Conservation (phyloP, 2,113 vertebrate genomes). For the Maccullochella peelii region DNA sequence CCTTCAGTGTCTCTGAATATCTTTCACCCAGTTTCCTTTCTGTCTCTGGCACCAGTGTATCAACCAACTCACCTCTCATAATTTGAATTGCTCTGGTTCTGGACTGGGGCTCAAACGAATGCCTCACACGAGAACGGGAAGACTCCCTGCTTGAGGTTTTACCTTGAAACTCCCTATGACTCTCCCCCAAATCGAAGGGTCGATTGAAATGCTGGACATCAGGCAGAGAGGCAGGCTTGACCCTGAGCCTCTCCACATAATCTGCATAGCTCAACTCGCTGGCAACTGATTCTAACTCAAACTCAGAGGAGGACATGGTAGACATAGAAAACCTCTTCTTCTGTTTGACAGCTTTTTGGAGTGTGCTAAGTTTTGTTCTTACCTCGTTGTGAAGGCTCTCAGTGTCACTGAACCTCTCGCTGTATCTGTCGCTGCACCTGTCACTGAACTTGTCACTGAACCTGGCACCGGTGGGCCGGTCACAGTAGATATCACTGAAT, state of each 20-base stretch:
- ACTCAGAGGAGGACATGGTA: constrained; percentile 87
- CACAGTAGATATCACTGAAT: constrained; percentile 86
- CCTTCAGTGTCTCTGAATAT: constrained; percentile 18
- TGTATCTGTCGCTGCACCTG: constrained; percentile 84
- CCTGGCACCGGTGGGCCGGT: constrained; percentile 76
- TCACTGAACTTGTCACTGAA: constrained; percentile 86
- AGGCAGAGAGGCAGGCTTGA: constrained; percentile 72
- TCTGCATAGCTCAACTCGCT: constrained; percentile 82
- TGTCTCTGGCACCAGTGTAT: constrained; percentile 16
- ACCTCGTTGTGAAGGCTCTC: constrained; percentile 92
- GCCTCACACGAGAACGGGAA: constrained; percentile 61
- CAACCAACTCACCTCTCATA: constrained; percentile 78
- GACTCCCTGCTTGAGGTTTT: constrained; percentile 62
- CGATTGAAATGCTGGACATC: constrained; percentile 72
- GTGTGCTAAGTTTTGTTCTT: constrained; percentile 89
- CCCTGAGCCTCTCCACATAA: constrained; percentile 78
- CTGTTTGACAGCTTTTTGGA: constrained; percentile 88
- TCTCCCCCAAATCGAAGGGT: constrained; percentile 67
- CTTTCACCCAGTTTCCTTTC: constrained; percentile 22
- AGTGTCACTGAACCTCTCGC: constrained; percentile 85
- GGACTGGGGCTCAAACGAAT: constrained; percentile 84
- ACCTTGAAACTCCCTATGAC: constrained; percentile 56
- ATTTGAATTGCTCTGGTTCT: constrained; percentile 81
- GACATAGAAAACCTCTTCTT: constrained; percentile 86
- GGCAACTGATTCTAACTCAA: constrained; percentile 82